Evolutionary conservation across 1,140 invertebrate species (phyloP), one percentile per base, ranked within the genome.

Genomic region (Drosophila mayri): DNA sequence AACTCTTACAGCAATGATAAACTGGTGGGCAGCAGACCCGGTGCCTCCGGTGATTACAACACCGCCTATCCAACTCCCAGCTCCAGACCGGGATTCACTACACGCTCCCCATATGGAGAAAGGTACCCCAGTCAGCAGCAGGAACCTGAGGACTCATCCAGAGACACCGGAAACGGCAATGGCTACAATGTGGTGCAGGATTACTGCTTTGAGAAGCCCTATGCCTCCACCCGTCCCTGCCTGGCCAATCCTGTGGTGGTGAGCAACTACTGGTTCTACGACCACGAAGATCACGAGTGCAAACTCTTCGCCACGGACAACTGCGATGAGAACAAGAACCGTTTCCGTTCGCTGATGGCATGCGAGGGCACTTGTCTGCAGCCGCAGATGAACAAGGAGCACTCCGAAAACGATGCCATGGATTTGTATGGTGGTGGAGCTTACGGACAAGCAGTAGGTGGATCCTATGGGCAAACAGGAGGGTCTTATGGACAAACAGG

Each of bases 291-390:
- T 63, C 79, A 73, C 40, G 65, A 90, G 32, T 92, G 91, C 35
- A 90, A 91, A 65, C 55, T 92, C 38, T 92, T 92, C 22, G 92
- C 91, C 16, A 78, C 91, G 12, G 87, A 92, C 52, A 90, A 91
- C 50, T 92, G 91, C 41, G 91, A 92, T 62, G 64, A 78, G 25
- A 92, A 92, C 44, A 74, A 47, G 20, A 92, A 92, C 74, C 80
- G 83, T 8, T 92, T 92, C 22, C 72, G 73, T 14, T 74, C 84
- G 0, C 22, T 92, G n/a, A 70, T 81, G 61, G 76, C 81, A 7
- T 92, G 91, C 22, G 83, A 88, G 35, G 90, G 68, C 9, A 88
- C 83, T 1, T 92, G 90, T 16, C 60, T 78, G 0, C 44, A 64
- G 20, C 84, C 90, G 0, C 73, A 74, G 43, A 77, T 76, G 11